A percentile compares a stretch with the other conserved stretches of the same genome.
phyloP scores from a whole-genome alignment of 2,888 invertebrate species.

The Drosophila colorata region DNA sequence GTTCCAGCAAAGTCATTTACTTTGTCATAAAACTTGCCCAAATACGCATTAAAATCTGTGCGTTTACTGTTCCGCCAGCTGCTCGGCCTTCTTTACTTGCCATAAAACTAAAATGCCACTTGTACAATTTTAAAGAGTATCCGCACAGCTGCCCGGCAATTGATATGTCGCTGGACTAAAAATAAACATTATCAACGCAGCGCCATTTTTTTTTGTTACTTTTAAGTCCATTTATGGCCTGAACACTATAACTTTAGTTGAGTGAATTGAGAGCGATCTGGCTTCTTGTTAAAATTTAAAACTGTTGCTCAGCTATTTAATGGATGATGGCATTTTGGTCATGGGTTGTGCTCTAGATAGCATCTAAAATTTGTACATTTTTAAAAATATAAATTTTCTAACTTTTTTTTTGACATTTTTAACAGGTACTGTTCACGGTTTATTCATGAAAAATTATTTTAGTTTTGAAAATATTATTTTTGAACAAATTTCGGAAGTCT shows the following conservation, averaged over 20 bases:
- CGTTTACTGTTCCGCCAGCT: conserved; percentile 61
- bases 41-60: conserved; percentile 61
- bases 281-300: too few relatives aligned
- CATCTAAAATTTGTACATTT: too few relatives aligned
- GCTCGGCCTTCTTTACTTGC: conserved; percentile 38
- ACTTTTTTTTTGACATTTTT: too few relatives aligned
- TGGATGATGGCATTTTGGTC: too few relatives aligned
- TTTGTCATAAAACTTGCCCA: conserved; percentile 64
- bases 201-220: background rate
- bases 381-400: too few relatives aligned
- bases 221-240: background rate
- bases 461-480: too few relatives aligned
- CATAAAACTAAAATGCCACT: conserved; percentile 57
- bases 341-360: too few relatives aligned
- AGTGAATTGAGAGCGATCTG: too few relatives aligned
- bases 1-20: conserved; percentile 59
- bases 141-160: conserved; percentile 35
- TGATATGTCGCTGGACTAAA: conserved; percentile 19
- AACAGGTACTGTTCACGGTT: too few relatives aligned
- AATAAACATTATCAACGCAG: conserved; percentile 18
- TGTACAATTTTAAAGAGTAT: conserved; percentile 47
- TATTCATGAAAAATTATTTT: too few relatives aligned
- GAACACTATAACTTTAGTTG: background rate
- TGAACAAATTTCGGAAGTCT: too few relatives aligned
- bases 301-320: background rate